Conservation (phyloP, 1,140 invertebrate species). For the Hetaerina americana region DNA sequence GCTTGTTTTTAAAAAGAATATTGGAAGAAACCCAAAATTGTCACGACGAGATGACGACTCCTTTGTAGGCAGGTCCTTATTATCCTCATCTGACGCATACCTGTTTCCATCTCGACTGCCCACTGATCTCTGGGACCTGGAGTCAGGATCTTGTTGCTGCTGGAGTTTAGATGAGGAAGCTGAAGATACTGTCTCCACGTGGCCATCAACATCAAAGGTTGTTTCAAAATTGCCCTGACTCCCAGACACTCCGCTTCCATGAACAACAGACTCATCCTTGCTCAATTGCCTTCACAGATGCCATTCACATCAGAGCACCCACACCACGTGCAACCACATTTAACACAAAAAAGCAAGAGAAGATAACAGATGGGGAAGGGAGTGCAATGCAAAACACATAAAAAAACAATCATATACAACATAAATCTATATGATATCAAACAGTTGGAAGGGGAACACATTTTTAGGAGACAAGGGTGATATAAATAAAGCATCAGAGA, state of each 20-base stretch:
- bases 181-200: constrained; percentile 49
- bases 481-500: no score
- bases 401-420: no score
- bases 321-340: no score
- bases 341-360: constrained; percentile 4
- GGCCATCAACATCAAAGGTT: constrained; percentile 68
- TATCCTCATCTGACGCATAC: constrained; percentile 15
- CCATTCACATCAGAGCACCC: neutral
- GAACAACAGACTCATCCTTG: constrained; percentile 8
- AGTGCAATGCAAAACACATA: no score
- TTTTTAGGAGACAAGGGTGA: no score
- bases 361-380: no score
- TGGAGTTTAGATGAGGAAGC: constrained; percentile 12
- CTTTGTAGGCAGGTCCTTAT: no score
- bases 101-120: constrained; percentile 27
- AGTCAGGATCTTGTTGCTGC: constrained; percentile 41
- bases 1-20: no score
- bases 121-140: constrained; percentile 43
- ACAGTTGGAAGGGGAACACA: no score
- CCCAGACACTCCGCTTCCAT: neutral
- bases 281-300: constrained; percentile 17
- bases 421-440: no score
- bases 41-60: no score
- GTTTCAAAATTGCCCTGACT: constrained; percentile 52
- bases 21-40: no score